A percentile compares a stretch with the other conserved stretches of the same genome.
Evolutionary conservation across 2,113 vertebrate species (phyloP).

Genomic region (Hyaena hyaena): DNA sequence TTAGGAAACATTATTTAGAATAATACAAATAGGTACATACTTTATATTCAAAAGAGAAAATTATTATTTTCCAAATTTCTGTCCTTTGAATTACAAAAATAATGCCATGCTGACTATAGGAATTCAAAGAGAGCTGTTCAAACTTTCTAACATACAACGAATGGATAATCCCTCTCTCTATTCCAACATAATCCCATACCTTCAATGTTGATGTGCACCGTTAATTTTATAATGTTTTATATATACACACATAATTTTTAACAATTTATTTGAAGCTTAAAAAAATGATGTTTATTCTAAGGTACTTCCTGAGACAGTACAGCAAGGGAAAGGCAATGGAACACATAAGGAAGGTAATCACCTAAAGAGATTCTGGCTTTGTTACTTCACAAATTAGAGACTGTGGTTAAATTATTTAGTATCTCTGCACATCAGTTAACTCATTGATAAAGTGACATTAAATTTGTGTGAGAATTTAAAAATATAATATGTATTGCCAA

Average conservation of each 20-base stretch:
- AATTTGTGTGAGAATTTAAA: neutral
- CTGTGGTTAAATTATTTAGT: neutral
- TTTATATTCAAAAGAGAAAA: slow-evolving; percentile 38
- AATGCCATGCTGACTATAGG: neutral
- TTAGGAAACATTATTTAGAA: slow-evolving; percentile 35
- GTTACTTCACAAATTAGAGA: neutral
- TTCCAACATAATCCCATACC: neutral
- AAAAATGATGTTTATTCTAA: neutral
- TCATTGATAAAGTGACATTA: neutral
- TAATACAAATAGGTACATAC: slow-evolving; percentile 32
- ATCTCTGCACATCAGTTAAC: neutral
- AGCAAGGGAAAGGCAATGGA: neutral
- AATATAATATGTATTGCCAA: neutral
- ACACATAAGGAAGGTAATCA: neutral
- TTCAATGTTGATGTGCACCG: neutral
- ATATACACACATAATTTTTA: neutral
- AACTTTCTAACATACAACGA: neutral
- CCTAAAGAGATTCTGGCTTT: neutral
- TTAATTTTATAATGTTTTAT: neutral
- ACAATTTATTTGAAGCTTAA: neutral
- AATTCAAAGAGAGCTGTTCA: neutral
- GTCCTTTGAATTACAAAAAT: slow-evolving; percentile 12
- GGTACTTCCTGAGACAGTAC: neutral
- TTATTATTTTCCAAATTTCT: slow-evolving; percentile 27
- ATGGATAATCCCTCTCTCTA: rapidly evolving